Percentiles rank a stretch among this genome's conserved stretches.
Conservation (phyloP, 2,888 invertebrate species). For the Pristionchus fissidentatus region DNA sequence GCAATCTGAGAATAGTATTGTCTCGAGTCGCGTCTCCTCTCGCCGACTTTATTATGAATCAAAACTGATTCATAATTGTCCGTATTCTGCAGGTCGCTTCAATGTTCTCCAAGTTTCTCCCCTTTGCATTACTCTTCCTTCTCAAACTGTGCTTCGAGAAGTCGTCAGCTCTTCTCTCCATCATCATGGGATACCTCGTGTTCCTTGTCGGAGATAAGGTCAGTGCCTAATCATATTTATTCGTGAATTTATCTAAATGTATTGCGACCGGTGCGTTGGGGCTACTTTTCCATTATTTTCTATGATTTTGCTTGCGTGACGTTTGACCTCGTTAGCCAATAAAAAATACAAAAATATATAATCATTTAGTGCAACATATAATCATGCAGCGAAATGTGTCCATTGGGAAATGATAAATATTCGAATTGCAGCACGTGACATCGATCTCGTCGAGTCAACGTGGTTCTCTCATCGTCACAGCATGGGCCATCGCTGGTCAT, state of each 20-base stretch:
- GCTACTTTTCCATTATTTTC: no score
- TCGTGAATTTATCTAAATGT: no score
- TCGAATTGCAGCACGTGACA: slow-evolving; percentile 17
- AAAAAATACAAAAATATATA: background rate
- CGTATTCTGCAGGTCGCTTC: slow-evolving; percentile 26
- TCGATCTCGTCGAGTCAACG: background rate
- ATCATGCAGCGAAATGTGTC: no score
- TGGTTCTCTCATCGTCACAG: slow-evolving; percentile 8
- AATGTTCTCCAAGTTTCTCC: slow-evolving; percentile 50
- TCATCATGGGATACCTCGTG: slow-evolving; percentile 38
- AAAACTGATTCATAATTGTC: background rate
- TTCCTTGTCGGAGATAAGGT: slow-evolving; percentile 47
- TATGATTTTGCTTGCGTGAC: no score
- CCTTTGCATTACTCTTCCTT: slow-evolving; percentile 50
- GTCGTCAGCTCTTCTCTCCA: slow-evolving; percentile 35
- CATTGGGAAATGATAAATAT: background rate
- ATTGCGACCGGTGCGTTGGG: no score
- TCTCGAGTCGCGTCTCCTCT: no score
- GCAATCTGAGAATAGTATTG: no score
- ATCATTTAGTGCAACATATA: no score
- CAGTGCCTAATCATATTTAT: background rate
- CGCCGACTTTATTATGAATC: background rate
- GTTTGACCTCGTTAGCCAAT: background rate
- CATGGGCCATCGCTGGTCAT: slow-evolving; percentile 24
- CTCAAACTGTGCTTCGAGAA: slow-evolving; percentile 50